Percentiles rank a stretch among this genome's conserved stretches.
Evolutionary conservation across 2,888 invertebrate species (phyloP).

Genomic region (Acronicta psi): DNA sequence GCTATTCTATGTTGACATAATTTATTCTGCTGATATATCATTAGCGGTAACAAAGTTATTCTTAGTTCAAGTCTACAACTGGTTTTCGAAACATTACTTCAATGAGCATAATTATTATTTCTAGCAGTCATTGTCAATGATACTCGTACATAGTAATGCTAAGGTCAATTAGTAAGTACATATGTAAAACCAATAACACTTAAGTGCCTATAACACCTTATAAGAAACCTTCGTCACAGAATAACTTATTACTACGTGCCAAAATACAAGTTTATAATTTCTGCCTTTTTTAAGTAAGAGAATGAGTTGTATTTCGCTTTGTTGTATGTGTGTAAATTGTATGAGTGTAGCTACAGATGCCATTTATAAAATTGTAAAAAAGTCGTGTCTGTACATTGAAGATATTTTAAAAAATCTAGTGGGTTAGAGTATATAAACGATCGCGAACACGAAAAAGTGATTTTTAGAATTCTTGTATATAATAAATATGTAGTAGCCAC

Average conservation of each 20-base stretch:
- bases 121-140: conserved; percentile 1
- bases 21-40: conserved; percentile 8
- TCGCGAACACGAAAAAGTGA: no score
- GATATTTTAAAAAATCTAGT: no score
- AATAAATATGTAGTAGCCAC: neutral
- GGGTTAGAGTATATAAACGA: no score
- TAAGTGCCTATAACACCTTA: no score
- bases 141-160: conserved; percentile 1
- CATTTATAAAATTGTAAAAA: neutral
- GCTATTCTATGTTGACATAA: conserved; percentile 2
- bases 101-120: neutral
- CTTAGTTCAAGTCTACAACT: conserved; percentile 3
- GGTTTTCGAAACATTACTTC: neutral
- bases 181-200: neutral
- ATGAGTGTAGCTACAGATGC: neutral
- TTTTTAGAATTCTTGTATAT: no score
- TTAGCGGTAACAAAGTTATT: conserved; percentile 5
- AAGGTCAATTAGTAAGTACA: neutral
- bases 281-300: no score
- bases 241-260: no score
- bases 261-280: no score
- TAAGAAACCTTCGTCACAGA: no score
- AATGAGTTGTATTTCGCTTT: no score
- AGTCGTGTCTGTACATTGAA: no score
- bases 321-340: neutral